These are phyloP conservation scores for Clitarchus hookeri DNA, from an alignment of 2,888 invertebrate genomes.

Conservation along the genomic window DNA sequence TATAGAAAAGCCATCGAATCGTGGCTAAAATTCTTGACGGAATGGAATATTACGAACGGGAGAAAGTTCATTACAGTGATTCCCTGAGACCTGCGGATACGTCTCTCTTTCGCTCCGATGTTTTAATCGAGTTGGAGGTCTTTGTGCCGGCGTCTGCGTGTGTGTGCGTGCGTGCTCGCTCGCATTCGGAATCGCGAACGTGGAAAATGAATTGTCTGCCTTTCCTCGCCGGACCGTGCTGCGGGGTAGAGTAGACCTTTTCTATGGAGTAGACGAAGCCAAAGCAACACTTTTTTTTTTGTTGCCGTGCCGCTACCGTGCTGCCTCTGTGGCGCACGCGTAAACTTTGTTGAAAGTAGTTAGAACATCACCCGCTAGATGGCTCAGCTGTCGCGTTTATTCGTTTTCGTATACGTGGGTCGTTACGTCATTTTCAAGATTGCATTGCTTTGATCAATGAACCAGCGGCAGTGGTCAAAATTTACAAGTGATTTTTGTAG, in stretches of 20 bases:
- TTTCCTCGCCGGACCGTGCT: neutral
- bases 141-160: neutral
- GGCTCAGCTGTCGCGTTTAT: neutral
- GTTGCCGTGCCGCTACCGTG: neutral
- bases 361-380: neutral
- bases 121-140: conserved; percentile 14
- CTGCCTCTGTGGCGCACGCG: neutral
- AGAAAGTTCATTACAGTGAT: neutral
- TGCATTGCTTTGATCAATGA: too few relatives aligned
- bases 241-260: too few relatives aligned
- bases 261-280: neutral
- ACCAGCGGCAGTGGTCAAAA: too few relatives aligned
- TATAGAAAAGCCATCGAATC: conserved; percentile 35
- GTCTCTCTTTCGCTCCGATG: conserved; percentile 9
- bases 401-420: too few relatives aligned
- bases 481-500: too few relatives aligned
- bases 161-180: neutral
- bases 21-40: conserved; percentile 35
- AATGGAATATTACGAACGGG: conserved; percentile 16
- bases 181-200: conserved; percentile 14
- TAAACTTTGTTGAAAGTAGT: neutral
- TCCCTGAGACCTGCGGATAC: neutral
- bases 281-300: neutral
- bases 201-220: conserved; percentile 16
- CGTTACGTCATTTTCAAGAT: too few relatives aligned